Percentiles rank a stretch among this genome's conserved stretches.
These are phyloP conservation scores for Psittacara wagleri DNA, from an alignment of 2,113 vertebrate genomes.

Conservation along the genomic window DNA sequence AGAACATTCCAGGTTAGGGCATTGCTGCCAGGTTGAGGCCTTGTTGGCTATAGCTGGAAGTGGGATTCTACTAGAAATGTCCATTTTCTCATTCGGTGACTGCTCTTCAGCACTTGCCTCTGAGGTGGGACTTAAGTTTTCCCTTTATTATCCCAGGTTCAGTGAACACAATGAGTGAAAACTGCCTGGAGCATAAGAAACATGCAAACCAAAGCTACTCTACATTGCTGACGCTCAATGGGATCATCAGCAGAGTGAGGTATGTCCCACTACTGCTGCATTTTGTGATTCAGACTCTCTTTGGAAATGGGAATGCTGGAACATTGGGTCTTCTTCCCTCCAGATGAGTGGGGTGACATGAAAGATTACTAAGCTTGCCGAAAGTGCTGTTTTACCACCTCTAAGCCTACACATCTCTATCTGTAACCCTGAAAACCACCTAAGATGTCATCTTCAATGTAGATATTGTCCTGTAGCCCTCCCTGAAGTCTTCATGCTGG, in stretches of 20 bases:
- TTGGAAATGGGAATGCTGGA: not conserved
- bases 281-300: not conserved
- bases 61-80: not conserved
- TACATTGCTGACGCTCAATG: not conserved
- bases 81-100: not conserved
- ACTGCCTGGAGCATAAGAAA: not conserved
- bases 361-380: not conserved
- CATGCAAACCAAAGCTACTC: not conserved
- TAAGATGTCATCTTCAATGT: not conserved
- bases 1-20: not conserved
- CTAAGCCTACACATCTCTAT: not conserved
- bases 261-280: not conserved
- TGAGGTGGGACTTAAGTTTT: not conserved
- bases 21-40: not conserved
- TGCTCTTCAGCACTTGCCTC: not conserved
- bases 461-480: not conserved
- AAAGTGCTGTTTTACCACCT: not conserved
- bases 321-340: not conserved
- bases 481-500: not conserved
- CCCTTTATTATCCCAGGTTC: not conserved
- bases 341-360: not conserved
- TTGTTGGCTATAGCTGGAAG: not conserved
- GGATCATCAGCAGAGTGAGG: not conserved
- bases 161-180: not conserved
- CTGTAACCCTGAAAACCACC: not conserved